A percentile compares a stretch with the other conserved stretches of the same genome.
Evolutionary conservation across 2,888 invertebrate genomes (phyloP).

Genomic region (Acrobasis repandana): DNA sequence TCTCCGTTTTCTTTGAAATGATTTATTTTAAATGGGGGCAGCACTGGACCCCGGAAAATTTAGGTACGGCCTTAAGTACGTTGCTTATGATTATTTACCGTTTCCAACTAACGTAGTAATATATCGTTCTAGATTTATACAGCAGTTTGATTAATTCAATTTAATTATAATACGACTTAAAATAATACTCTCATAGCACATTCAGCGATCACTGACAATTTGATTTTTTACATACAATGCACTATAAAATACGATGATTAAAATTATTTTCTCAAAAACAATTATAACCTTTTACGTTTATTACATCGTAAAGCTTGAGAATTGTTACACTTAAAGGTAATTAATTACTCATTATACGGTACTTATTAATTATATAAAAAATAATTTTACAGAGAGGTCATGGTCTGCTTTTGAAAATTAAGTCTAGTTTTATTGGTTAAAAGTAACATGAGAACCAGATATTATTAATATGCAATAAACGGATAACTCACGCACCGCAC

Average conservation of each 20-base stretch:
- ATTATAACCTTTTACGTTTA: constrained; percentile 5
- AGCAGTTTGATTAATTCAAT: too few relatives aligned
- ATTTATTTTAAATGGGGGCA: too few relatives aligned
- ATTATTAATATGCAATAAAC: too few relatives aligned
- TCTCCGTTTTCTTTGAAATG: too few relatives aligned
- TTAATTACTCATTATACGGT: constrained; percentile 1
- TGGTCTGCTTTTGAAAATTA: background rate
- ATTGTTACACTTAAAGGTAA: constrained; percentile 6
- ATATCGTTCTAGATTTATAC: too few relatives aligned
- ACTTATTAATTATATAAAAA: background rate
- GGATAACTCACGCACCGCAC: too few relatives aligned
- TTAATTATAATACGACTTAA: background rate
- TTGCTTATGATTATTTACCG: too few relatives aligned
- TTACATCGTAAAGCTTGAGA: constrained; percentile 16
- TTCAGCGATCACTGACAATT: background rate
- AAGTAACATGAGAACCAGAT: too few relatives aligned
- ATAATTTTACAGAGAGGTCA: background rate
- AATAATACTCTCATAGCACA: background rate
- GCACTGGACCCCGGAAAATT: too few relatives aligned
- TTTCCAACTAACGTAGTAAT: too few relatives aligned
- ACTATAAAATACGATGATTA: background rate
- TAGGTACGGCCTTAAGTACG: too few relatives aligned
- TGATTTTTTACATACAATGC: constrained; percentile 3
- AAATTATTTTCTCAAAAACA: constrained; percentile 8
- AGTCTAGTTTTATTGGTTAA: background rate